phyloP scores from a whole-genome alignment of 2,797 vertebrate species.

The Syngnathus rostellatus region DNA sequence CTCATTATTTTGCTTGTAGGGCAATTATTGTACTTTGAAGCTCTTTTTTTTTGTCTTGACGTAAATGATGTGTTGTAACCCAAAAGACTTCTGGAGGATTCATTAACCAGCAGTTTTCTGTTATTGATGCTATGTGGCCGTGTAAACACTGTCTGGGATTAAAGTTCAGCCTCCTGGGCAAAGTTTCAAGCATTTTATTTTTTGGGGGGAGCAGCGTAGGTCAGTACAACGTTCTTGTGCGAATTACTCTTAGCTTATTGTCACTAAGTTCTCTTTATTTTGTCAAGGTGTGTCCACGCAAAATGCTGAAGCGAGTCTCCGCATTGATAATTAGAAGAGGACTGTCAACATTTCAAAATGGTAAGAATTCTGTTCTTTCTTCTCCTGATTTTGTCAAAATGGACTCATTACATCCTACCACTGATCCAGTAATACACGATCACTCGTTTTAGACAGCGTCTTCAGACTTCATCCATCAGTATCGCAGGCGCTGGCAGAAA shows the following conservation, averaged over 20 bases:
- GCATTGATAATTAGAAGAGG: constrained; percentile 44
- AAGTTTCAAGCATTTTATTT: constrained; percentile 42
- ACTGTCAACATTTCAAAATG: constrained; percentile 49
- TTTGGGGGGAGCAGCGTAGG: constrained; percentile 22
- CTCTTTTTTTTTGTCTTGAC: too few species aligned
- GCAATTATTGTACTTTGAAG: too few species aligned
- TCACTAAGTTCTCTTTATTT: not conserved
- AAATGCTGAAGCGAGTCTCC: constrained; percentile 49
- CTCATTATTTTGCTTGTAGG: too few species aligned
- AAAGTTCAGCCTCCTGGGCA: constrained; percentile 56
- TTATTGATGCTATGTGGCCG: constrained; percentile 37
- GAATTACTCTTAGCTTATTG: not conserved
- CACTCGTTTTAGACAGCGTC: constrained; percentile 55
- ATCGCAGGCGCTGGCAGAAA: constrained; percentile 69
- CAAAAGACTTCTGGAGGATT: not conserved
- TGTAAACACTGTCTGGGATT: constrained; percentile 54
- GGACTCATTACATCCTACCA: not conserved
- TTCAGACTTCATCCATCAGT: constrained; percentile 75
- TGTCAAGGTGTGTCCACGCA: constrained; percentile 2
- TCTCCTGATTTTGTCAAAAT: not conserved
- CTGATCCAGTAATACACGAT: not conserved
- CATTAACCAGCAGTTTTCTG: constrained; percentile 15
- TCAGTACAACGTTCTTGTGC: constrained; percentile 31
- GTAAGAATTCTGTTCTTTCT: constrained; percentile 30
- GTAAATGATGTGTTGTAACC: not conserved